A percentile compares a stretch with the other conserved stretches of the same genome.
Evolutionary conservation across 1,140 invertebrate genomes (phyloP).

Genomic region (Atta cephalotes): DNA sequence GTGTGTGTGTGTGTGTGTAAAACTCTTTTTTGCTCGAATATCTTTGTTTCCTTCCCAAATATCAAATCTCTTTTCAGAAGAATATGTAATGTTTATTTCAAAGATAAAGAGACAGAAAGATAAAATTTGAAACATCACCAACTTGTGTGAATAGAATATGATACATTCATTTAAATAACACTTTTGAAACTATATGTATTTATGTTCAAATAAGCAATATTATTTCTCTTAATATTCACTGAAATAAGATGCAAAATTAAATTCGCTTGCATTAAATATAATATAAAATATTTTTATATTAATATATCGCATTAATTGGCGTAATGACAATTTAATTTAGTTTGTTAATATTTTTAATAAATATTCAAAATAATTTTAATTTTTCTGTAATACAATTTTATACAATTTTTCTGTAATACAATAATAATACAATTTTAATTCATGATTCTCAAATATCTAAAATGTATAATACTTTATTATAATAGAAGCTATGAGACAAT

Average conservation of each 20-base stretch:
- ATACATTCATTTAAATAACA: neutral
- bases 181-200: neutral
- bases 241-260: neutral
- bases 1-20: neutral
- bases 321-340: neutral
- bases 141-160: neutral
- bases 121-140: neutral
- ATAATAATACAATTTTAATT: neutral
- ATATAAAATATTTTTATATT: neutral
- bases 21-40: neutral
- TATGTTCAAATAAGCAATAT: neutral
- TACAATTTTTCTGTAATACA: neutral
- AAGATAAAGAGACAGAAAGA: neutral
- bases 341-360: neutral
- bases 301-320: neutral
- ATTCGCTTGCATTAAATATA: neutral
- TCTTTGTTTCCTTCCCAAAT: neutral
- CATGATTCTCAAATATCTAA: too few species aligned
- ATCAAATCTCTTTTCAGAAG: neutral
- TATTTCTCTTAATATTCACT: neutral
- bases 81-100: neutral
- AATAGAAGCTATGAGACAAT: neutral
- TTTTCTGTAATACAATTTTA: neutral
- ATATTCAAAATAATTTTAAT: neutral
- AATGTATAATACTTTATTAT: conserved; percentile 13